These are phyloP conservation scores for Prenolepis imparis DNA, from an alignment of 2,888 invertebrate genomes.

Conservation along the genomic window DNA sequence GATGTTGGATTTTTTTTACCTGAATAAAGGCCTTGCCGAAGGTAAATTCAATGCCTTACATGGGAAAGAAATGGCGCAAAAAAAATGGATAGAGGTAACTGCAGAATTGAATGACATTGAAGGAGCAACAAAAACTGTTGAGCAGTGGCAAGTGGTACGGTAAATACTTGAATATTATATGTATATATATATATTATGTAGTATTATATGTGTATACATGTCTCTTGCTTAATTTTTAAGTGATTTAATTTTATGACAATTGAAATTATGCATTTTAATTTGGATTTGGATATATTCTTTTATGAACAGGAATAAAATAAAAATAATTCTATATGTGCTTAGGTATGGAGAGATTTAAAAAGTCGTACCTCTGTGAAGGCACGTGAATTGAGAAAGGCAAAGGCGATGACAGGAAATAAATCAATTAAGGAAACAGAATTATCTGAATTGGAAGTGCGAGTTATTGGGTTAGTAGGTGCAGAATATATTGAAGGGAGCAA, in stretches of 20 bases:
- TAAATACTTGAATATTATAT: too few relatives aligned
- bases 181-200: too few relatives aligned
- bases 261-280: too few relatives aligned
- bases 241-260: too few relatives aligned
- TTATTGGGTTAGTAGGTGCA: background rate
- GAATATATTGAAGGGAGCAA: slow-evolving; percentile 5
- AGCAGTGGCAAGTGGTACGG: slow-evolving; percentile 47
- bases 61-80: slow-evolving; percentile 16
- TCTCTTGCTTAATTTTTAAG: too few relatives aligned
- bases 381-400: background rate
- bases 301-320: background rate
- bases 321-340: background rate
- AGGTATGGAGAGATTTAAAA: background rate
- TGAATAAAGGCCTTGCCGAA: too few relatives aligned
- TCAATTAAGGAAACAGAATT: background rate
- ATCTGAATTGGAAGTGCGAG: background rate
- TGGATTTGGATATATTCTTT: background rate
- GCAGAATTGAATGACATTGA: background rate
- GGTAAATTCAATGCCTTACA: slow-evolving; percentile 30
- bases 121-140: slow-evolving; percentile 35
- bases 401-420: background rate
- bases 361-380: background rate
- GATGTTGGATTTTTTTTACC: too few relatives aligned
- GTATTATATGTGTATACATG: too few relatives aligned
- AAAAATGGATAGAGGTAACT: slow-evolving; percentile 24